These are phyloP conservation scores for Tenthredo scrophulariae DNA, from an alignment of 2,888 invertebrate genomes.

Conservation along the genomic window DNA sequence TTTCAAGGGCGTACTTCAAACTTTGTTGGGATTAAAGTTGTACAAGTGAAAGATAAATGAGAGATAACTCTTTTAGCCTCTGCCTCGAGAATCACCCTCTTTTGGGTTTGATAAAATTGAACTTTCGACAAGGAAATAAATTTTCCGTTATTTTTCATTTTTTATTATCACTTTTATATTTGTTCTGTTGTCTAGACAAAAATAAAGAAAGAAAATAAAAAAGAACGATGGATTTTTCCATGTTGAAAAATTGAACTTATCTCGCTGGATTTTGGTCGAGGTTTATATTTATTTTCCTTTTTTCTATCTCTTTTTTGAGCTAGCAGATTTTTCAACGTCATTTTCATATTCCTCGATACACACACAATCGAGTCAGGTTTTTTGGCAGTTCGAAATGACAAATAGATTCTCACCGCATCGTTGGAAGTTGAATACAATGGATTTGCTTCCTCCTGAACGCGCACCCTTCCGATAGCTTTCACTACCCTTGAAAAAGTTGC, in stretches of 20 bases:
- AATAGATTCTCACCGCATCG: slow-evolving; percentile 36
- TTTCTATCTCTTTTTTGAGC: not conserved
- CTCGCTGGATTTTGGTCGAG: not conserved
- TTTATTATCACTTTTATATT: not conserved
- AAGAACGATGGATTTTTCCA: not conserved
- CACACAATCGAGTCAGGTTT: not conserved
- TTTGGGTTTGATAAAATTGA: not conserved
- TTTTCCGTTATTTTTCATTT: not conserved
- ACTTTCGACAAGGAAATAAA: not conserved
- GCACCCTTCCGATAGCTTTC: slow-evolving; percentile 25
- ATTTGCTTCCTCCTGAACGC: slow-evolving; percentile 14
- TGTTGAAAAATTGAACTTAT: not conserved
- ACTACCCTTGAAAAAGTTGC: slow-evolving; percentile 10
- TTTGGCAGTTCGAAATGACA: not conserved
- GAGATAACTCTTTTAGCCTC: not conserved
- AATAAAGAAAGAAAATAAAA: not conserved
- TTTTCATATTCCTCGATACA: slow-evolving; percentile 7
- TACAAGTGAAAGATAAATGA: not conserved
- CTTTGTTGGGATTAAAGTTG: slow-evolving; percentile 7
- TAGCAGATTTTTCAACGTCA: not conserved
- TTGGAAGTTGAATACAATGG: slow-evolving; percentile 24
- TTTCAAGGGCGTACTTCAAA: slow-evolving; percentile 23
- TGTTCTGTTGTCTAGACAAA: not conserved
- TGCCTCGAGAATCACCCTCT: not conserved
- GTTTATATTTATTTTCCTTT: not conserved